A percentile compares a stretch with the other conserved stretches of the same genome.
These are phyloP conservation scores for Laupala kohalensis DNA, from an alignment of 1,140 invertebrate genomes.

Conservation along the genomic window DNA sequence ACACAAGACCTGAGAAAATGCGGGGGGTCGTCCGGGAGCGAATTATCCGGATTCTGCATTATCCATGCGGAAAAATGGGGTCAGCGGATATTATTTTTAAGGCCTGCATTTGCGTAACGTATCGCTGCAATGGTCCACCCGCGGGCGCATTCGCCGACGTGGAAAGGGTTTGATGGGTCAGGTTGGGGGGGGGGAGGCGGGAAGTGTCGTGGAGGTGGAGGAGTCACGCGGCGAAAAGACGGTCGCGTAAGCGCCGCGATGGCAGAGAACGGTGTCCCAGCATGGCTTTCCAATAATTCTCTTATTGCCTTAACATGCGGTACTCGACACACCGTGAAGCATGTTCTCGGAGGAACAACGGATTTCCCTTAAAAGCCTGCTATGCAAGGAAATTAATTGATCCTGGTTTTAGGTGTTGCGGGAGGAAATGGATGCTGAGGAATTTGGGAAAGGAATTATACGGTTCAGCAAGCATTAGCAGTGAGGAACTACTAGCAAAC, in stretches of 20 bases:
- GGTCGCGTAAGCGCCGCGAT: too few relatives aligned
- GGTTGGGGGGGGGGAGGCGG: too few relatives aligned
- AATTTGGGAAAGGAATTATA: not conserved
- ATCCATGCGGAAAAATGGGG: not conserved
- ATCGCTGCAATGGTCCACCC: not conserved
- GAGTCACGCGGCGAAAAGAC: too few relatives aligned
- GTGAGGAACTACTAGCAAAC: not conserved
- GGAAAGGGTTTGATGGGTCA: too few relatives aligned
- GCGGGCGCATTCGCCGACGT: not conserved
- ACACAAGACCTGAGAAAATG: not conserved
- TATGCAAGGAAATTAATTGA: not conserved
- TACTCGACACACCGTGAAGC: not conserved
- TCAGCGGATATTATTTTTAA: not conserved
- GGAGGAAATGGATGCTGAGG: not conserved
- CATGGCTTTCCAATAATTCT: not conserved
- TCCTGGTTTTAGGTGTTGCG: not conserved
- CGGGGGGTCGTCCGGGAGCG: not conserved
- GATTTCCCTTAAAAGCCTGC: not conserved
- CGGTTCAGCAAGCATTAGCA: not conserved
- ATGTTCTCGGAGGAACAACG: not conserved
- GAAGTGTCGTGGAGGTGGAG: too few relatives aligned
- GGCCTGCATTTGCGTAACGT: not conserved
- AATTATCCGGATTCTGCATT: not conserved
- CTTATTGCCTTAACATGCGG: not conserved
- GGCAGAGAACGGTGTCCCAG: not conserved